phyloP scores from a whole-genome alignment of 2,888 invertebrate species.

The Chouioia cunea region DNA sequence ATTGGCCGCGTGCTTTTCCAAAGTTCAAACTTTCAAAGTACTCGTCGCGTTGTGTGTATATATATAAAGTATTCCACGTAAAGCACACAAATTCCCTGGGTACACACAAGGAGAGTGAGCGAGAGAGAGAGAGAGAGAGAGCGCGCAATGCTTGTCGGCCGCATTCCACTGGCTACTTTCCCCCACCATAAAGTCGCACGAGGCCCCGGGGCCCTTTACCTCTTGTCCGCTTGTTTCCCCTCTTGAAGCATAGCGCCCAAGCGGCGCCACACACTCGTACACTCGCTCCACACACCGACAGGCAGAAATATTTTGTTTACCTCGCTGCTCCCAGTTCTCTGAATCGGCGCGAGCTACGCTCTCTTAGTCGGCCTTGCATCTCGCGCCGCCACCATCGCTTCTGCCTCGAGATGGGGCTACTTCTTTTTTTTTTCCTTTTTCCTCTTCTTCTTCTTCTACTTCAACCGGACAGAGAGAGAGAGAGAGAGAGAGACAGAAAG shows the following conservation, averaged over 20 bases:
- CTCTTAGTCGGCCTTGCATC: conserved; percentile 41
- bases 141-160: not conserved
- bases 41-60: no score
- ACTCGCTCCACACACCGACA: conserved; percentile 50
- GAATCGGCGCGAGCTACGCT: conserved; percentile 64
- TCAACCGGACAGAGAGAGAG: not conserved
- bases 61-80: not conserved
- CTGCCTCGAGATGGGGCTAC: conserved; percentile 1
- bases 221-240: conserved; percentile 10
- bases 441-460: conserved; percentile 26
- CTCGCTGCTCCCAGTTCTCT: conserved; percentile 64
- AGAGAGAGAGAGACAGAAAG: no score
- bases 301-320: conserved; percentile 67
- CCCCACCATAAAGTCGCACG: not conserved
- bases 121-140: not conserved
- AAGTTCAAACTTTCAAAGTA: no score
- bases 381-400: conserved; percentile 14
- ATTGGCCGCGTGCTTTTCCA: no score
- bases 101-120: conserved; percentile 14
- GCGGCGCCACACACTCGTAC: conserved; percentile 16
- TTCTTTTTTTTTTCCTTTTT: conserved; percentile 24
- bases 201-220: conserved; percentile 12
- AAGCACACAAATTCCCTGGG: not conserved
- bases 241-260: conserved; percentile 11
- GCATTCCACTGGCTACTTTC: not conserved